phyloP scores from a whole-genome alignment of 2,113 vertebrate species.

The Myrmecobius fasciatus region DNA sequence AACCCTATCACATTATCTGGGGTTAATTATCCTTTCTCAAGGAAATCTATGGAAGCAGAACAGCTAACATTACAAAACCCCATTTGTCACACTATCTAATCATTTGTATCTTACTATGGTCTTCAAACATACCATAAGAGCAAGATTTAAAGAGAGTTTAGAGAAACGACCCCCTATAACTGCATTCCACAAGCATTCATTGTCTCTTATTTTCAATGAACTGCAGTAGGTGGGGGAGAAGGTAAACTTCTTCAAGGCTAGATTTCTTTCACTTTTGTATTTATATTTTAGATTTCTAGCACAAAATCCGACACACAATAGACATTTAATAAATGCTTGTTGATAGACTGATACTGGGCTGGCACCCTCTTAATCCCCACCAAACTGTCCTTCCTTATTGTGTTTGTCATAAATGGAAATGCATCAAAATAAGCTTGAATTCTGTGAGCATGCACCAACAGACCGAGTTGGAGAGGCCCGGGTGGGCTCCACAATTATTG shows the following conservation, averaged over 20 bases:
- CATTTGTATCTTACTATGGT: neutral
- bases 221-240: neutral
- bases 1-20: too few species aligned
- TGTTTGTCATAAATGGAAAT: neutral
- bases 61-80: too few species aligned
- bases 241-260: neutral
- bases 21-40: too few species aligned
- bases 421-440: neutral
- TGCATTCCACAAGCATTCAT: neutral
- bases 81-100: neutral
- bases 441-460: neutral
- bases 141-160: neutral
- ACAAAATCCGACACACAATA: neutral
- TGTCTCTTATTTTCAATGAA: neutral
- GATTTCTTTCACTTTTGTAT: neutral
- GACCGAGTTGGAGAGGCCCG: neutral
- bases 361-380: neutral
- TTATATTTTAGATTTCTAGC: neutral
- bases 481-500: neutral
- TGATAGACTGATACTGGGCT: neutral
- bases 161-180: neutral
- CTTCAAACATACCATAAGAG: conserved; percentile 22
- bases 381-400: neutral
- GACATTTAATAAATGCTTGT: neutral
- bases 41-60: too few species aligned